Percentiles rank a stretch among this genome's conserved stretches.
These are phyloP conservation scores for Pycnonotus jocosus DNA, from an alignment of 2,113 vertebrate species.

Conservation along the genomic window DNA sequence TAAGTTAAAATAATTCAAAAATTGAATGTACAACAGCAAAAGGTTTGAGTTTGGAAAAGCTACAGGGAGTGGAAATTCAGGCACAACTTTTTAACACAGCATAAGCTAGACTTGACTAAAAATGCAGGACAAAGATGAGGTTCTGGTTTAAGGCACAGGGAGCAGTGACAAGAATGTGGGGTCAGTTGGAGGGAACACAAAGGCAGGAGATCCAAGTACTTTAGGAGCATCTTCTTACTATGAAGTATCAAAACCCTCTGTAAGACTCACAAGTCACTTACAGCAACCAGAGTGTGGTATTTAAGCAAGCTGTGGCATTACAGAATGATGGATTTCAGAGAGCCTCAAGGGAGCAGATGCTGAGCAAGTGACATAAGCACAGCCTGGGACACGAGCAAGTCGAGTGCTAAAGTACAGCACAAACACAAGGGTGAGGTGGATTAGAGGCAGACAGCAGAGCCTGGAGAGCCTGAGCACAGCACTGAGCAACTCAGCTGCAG, in stretches of 20 bases:
- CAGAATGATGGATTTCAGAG: rapidly evolving
- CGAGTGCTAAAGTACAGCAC: rapidly evolving
- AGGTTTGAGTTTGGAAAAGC: neutral
- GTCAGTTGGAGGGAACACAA: neutral
- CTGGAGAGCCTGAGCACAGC: neutral
- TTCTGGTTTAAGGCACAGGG: neutral
- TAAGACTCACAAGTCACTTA: neutral
- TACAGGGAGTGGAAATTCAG: neutral
- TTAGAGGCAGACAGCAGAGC: neutral
- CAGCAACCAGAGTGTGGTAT: rapidly evolving
- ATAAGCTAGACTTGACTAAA: neutral
- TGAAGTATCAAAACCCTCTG: rapidly evolving
- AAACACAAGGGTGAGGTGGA: neutral
- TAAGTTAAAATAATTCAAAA: neutral
- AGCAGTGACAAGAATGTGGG: rapidly evolving
- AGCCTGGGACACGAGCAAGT: neutral
- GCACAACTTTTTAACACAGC: neutral
- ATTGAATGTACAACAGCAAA: neutral
- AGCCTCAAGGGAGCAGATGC: neutral
- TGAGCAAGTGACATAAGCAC: neutral
- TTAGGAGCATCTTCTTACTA: neutral
- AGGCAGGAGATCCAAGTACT: neutral
- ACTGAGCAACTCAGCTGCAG: neutral
- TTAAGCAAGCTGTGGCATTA: neutral
- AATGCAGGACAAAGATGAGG: neutral